Conservation (phyloP, 2,888 invertebrate species). For the Lithophane ornitopus region DNA sequence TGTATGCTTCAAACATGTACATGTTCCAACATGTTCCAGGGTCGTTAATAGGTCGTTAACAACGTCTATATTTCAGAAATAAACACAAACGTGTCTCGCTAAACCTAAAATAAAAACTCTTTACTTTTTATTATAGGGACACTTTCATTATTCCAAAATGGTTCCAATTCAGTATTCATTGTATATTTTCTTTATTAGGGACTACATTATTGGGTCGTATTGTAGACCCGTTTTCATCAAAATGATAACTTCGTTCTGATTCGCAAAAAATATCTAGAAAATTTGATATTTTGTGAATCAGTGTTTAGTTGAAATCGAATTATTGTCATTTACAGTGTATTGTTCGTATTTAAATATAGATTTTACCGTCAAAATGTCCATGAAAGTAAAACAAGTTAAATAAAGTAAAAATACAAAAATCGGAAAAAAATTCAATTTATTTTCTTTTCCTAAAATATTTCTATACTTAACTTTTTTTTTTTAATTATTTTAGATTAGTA, state of each 20-base stretch:
- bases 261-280: constrained; percentile 3
- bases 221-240: constrained; percentile 23
- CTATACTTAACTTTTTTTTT: background rate
- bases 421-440: background rate
- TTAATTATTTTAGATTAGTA: background rate
- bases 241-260: constrained; percentile 25
- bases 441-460: background rate
- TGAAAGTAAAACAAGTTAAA: background rate
- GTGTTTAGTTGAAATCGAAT: constrained; percentile 2
- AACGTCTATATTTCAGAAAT: constrained; percentile 12
- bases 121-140: constrained; percentile 14
- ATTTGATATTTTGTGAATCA: background rate
- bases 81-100: background rate
- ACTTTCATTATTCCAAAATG: constrained; percentile 25
- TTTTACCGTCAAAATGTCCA: background rate
- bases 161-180: constrained; percentile 15
- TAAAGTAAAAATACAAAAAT: background rate
- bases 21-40: constrained; percentile 36
- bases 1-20: constrained; percentile 47
- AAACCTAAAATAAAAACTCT: background rate
- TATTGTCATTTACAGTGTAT: background rate
- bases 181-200: constrained; percentile 19
- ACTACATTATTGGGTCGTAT: constrained; percentile 29
- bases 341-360: background rate
- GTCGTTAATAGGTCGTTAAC: constrained; percentile 29